Evolutionary conservation across 2,113 vertebrate genomes (phyloP).

Genomic region (Galeopterus variegatus): DNA sequence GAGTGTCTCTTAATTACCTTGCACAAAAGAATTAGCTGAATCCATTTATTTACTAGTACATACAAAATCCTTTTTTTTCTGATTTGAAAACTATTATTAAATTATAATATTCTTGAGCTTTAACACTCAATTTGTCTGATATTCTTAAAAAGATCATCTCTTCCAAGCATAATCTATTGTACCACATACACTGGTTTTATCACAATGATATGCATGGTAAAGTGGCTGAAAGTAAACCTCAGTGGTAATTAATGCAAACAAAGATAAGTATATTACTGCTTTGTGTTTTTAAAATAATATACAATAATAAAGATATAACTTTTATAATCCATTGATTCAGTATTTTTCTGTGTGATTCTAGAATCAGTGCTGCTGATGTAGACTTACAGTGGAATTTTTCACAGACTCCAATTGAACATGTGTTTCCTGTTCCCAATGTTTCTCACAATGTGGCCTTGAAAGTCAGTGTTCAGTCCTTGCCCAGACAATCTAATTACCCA

Average conservation of each 20-base stretch:
- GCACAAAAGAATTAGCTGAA: constrained; percentile 38
- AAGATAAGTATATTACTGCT: not conserved
- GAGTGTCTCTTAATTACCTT: constrained; percentile 8
- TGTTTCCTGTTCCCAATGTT: constrained; percentile 97
- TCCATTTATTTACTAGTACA: constrained; percentile 47
- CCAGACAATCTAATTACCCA: constrained; percentile 97
- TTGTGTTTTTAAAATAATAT: not conserved
- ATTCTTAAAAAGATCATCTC: constrained; percentile 1
- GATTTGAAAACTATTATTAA: constrained; percentile 53
- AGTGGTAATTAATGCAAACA: constrained; percentile 14
- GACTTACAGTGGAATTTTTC: constrained; percentile 97
- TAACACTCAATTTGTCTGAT: constrained; percentile 4
- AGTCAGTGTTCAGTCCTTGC: constrained; percentile 97
- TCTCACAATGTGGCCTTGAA: constrained; percentile 98
- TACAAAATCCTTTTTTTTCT: constrained; percentile 37
- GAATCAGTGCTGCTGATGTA: constrained; percentile 97
- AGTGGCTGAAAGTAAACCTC: not conserved
- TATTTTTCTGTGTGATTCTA: constrained; percentile 85
- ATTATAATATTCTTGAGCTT: constrained; percentile 44
- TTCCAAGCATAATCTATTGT: not conserved
- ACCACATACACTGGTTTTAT: constrained; percentile 39
- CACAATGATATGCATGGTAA: not conserved
- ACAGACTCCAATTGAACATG: constrained; percentile 96
- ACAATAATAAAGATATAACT: not conserved
- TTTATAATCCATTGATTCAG: not conserved